Conservation (phyloP, 2,888 invertebrate species). For the Vannuccia rotundouncinata region DNA sequence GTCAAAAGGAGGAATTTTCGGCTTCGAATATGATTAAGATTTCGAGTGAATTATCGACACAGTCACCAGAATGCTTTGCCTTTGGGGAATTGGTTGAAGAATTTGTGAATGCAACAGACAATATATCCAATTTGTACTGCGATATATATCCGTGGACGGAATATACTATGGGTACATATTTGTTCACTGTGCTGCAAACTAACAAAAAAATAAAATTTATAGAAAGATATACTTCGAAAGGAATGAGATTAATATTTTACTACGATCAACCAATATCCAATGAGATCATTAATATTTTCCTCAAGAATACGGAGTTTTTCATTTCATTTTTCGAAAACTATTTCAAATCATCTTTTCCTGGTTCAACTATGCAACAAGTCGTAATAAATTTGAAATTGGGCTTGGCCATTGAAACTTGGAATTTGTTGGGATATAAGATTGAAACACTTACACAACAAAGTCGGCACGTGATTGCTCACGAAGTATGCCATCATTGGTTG, state of each 20-base stretch:
- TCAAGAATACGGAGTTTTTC: background rate
- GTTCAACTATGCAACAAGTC: background rate
- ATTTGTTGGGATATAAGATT: background rate
- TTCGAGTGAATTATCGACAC: background rate
- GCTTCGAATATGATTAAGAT: background rate
- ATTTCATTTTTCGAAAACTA: background rate
- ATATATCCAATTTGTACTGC: background rate
- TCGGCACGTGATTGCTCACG: background rate
- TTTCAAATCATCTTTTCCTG: background rate
- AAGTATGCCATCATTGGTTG: background rate
- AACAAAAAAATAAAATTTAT: background rate
- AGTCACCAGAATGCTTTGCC: background rate
- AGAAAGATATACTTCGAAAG: background rate
- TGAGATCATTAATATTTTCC: background rate
- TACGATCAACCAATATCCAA: background rate
- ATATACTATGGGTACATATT: background rate
- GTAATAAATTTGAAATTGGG: background rate
- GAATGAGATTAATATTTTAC: background rate
- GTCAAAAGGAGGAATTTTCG: background rate
- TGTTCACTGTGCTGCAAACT: background rate
- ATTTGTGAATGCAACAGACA: background rate
- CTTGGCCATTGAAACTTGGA: background rate
- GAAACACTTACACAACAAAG: background rate
- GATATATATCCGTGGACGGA: background rate
- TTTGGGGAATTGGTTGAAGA: background rate